Conservation (phyloP, 2,888 invertebrate genomes). For the Hemicrepidius hirtus region DNA sequence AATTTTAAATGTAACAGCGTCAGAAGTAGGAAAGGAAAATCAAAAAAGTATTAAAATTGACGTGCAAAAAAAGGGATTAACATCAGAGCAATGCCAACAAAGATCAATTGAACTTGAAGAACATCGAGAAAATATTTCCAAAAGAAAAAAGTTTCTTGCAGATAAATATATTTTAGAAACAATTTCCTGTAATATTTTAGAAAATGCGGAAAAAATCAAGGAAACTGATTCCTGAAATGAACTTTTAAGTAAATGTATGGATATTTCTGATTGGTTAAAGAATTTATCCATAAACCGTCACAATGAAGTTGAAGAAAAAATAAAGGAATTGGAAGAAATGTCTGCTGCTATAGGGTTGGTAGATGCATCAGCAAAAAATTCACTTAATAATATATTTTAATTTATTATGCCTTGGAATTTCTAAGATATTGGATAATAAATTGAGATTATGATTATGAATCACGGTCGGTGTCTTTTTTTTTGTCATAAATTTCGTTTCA, state of each 20-base stretch:
- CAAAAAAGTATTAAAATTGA: slow-evolving; percentile 51
- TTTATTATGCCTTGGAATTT: too few relatives aligned
- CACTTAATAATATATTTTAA: too few relatives aligned
- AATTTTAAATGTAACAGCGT: slow-evolving; percentile 55
- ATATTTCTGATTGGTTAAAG: slow-evolving; percentile 5
- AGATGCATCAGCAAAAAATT: too few relatives aligned
- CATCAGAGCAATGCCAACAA: slow-evolving; percentile 50
- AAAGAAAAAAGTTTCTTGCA: slow-evolving; percentile 48
- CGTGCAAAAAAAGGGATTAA: slow-evolving; percentile 48
- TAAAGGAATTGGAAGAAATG: neutral
- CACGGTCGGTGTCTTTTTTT: too few relatives aligned
- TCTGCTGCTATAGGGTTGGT: neutral
- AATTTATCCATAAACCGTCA: neutral
- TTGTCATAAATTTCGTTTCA: too few relatives aligned
- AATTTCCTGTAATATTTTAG: neutral
- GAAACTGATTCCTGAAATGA: neutral
- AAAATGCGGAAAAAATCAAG: neutral
- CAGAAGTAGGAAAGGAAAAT: slow-evolving; percentile 47
- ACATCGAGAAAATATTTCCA: slow-evolving; percentile 45
- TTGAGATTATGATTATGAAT: too few relatives aligned
- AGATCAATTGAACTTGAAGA: slow-evolving; percentile 45
- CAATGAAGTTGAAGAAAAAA: neutral
- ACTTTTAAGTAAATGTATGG: neutral
- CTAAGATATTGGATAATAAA: too few relatives aligned
- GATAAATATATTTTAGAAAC: slow-evolving; percentile 49